Conservation (phyloP, 2,797 vertebrate species). For the Spatula versicolor region DNA sequence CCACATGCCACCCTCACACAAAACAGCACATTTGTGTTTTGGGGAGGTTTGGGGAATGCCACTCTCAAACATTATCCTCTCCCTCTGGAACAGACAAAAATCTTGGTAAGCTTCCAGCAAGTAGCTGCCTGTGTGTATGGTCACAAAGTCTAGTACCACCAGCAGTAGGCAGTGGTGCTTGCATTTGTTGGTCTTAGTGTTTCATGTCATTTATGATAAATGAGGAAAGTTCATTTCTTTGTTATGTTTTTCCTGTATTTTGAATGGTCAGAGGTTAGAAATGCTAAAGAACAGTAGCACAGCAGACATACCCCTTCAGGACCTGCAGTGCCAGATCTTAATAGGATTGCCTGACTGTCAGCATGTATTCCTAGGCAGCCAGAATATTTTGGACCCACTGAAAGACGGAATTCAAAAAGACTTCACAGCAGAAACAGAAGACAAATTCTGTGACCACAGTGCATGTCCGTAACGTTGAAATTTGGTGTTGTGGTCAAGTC, state of each 20-base stretch:
- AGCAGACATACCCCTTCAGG: not conserved
- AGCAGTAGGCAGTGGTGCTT: not conserved
- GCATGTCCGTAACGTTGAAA: not conserved
- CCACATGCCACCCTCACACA: not conserved
- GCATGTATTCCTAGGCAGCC: not conserved
- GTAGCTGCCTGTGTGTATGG: too few relatives aligned
- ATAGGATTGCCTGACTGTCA: not conserved
- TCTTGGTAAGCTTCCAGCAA: not conserved
- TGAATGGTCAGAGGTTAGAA: not conserved
- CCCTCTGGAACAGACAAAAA: not conserved
- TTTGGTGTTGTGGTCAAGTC: accelerated
- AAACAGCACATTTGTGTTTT: accelerated
- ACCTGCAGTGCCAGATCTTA: not conserved
- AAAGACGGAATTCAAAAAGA: not conserved
- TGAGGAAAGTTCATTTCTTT: not conserved
- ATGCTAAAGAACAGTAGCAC: not conserved
- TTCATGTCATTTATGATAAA: not conserved
- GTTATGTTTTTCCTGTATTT: not conserved
- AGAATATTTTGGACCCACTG: not conserved
- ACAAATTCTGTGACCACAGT: not conserved
- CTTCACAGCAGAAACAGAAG: not conserved
- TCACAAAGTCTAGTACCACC: not conserved
- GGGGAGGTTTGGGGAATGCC: not conserved
- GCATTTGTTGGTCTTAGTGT: accelerated
- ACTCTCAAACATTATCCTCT: accelerated